phyloP scores from a whole-genome alignment of 2,113 vertebrate species.

The Octodon degus region DNA sequence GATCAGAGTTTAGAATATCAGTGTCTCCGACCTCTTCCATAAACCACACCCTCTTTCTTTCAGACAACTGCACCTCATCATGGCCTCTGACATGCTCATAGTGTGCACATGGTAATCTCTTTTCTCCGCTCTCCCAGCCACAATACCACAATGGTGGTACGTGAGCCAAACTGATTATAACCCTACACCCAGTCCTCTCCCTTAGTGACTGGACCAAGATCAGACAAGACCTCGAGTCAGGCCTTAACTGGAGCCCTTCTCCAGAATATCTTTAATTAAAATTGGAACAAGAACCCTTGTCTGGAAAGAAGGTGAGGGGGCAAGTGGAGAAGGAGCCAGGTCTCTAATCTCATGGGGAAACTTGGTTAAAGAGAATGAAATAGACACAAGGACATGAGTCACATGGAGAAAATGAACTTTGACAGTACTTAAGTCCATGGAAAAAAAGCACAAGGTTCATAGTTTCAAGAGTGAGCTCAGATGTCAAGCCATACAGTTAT shows the following conservation, averaged over 20 bases:
- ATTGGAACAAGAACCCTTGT: neutral
- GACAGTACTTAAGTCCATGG: conserved; percentile 5
- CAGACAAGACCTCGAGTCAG: neutral
- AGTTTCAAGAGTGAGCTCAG: neutral
- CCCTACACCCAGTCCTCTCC: neutral
- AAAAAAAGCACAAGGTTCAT: neutral
- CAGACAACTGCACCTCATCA: neutral
- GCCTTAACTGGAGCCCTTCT: neutral
- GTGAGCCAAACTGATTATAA: neutral
- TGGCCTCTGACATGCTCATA: neutral
- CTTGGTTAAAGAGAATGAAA: neutral
- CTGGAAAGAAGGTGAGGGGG: neutral
- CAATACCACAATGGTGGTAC: fast-evolving
- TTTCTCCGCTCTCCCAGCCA: neutral
- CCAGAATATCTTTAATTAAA: conserved; percentile 4
- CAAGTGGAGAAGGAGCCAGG: neutral
- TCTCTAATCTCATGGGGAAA: neutral
- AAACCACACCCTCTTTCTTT: neutral
- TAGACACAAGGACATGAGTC: neutral
- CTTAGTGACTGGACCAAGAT: neutral
- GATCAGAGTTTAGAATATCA: neutral
- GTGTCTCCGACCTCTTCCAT: neutral
- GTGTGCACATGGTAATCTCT: fast-evolving
- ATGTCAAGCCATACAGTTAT: neutral
- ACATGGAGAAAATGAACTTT: conserved; percentile 19